Conservation (phyloP, 1,140 invertebrate genomes). For the Bombus waltoni region DNA sequence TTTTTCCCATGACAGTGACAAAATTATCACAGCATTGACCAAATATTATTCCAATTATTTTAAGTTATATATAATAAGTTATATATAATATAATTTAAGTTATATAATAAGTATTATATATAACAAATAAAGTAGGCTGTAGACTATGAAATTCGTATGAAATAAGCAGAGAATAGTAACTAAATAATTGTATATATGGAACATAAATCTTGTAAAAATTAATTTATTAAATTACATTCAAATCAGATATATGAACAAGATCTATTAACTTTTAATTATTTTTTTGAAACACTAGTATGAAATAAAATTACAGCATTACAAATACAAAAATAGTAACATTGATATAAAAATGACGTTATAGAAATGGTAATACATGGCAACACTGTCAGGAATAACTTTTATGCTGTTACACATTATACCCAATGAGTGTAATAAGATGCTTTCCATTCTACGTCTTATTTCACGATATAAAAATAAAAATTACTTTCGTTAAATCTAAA, state of each 20-base stretch:
- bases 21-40: too few species aligned
- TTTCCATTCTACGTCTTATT: conserved; percentile 22
- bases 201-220: background rate
- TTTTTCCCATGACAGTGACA: background rate
- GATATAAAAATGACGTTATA: background rate
- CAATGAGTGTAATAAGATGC: conserved; percentile 1
- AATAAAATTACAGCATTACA: background rate
- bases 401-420: background rate
- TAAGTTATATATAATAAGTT: too few species aligned
- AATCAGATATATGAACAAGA: background rate
- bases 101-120: too few species aligned
- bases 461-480: background rate
- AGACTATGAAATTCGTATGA: background rate
- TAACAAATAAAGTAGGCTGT: background rate
- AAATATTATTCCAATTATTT: background rate
- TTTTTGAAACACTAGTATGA: background rate
- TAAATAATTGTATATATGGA: background rate
- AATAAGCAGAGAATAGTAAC: background rate
- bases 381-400: background rate
- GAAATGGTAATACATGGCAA: conserved; percentile 8
- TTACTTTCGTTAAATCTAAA: background rate
- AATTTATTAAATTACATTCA: background rate
- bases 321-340: background rate
- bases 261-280: background rate
- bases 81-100: too few species aligned